Evolutionary conservation across 2,888 invertebrate genomes (phyloP).

Genomic region (Hyposoter didymator): DNA sequence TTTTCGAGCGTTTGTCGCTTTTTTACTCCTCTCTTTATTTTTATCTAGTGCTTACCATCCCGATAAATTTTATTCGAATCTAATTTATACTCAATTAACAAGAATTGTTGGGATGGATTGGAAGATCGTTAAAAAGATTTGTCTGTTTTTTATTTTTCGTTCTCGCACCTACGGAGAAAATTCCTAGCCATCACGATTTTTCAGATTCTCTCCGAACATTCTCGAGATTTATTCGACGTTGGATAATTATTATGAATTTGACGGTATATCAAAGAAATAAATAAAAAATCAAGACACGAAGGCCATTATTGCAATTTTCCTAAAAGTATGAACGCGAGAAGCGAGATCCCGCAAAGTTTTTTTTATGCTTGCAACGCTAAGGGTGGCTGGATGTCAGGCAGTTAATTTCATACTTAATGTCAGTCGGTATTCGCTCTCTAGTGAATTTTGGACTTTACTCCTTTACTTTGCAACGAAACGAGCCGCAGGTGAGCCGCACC

Average conservation of each 20-base stretch:
- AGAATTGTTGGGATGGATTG: neutral
- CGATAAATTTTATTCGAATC: neutral
- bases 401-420: conserved; percentile 62
- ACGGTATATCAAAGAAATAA: neutral
- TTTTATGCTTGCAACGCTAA: conserved; percentile 39
- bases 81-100: too few species aligned
- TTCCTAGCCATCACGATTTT: neutral
- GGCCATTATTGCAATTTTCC: neutral
- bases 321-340: conserved; percentile 13
- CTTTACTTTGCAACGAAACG: conserved; percentile 38
- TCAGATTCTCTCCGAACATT: neutral
- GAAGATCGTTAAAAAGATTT: neutral
- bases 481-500: conserved; percentile 36
- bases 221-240: neutral
- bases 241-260: neutral
- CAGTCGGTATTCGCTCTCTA: conserved; percentile 28
- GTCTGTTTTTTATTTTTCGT: neutral
- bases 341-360: conserved; percentile 11
- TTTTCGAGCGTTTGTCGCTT: neutral
- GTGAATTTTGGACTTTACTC: conserved; percentile 60
- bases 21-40: neutral
- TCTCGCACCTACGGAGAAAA: neutral
- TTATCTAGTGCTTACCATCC: neutral
- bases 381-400: conserved; percentile 23
- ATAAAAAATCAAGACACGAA: conserved; percentile 35